Evolutionary conservation across 2,113 vertebrate species (phyloP), one percentile per base, ranked within the genome.

Genomic region (Pterocles burchelli): DNA sequence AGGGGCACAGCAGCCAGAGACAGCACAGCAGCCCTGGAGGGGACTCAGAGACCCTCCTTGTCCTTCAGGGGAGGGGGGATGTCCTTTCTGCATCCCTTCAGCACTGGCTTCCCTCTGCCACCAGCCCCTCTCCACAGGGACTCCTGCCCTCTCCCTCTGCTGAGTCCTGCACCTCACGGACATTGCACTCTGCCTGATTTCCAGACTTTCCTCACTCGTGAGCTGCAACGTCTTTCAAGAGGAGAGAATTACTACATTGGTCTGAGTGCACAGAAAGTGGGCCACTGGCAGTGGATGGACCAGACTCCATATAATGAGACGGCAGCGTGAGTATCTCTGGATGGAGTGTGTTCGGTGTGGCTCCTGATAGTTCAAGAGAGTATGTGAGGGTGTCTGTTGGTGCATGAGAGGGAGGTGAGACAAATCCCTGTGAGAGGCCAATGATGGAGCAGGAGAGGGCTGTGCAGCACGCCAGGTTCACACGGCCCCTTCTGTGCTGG

Each of bases 261-360:
- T 45, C 73, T 98, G 65, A 76, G 57, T 1, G 92, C 92, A 15
- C 18, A 68, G 26, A 4, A 38, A 16, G 6, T 4, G 6, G 88
- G 58, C 3, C 48, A 83, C n/a, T 98, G 97, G 98, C 11, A 45
- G 8, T 97, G 97, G 98, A 73, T 97, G 46, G 97, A 98, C 55
- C 31, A 19, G 58, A 97, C 96, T 43, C 90, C 95, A 34, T 41
- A 89, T 10, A 83, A 38, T 7, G 3, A 16, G 13, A 21, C n/a
- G 4, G 45, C 94, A 54, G 74, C 52, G 97, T 98, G 94, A 95
- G 91, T 93, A 80, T 28, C 51, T 45, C 45, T 6, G 13, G 51
- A 8, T 8, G 22, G 49, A 62, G 43, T 29, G 15, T 5, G 10
- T 48, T 76, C 73, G 21, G 4, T 26, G 48, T 2, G 2, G 22